phyloP scores from a whole-genome alignment of 1,140 invertebrate species.

The Drosophila navojoa region DNA sequence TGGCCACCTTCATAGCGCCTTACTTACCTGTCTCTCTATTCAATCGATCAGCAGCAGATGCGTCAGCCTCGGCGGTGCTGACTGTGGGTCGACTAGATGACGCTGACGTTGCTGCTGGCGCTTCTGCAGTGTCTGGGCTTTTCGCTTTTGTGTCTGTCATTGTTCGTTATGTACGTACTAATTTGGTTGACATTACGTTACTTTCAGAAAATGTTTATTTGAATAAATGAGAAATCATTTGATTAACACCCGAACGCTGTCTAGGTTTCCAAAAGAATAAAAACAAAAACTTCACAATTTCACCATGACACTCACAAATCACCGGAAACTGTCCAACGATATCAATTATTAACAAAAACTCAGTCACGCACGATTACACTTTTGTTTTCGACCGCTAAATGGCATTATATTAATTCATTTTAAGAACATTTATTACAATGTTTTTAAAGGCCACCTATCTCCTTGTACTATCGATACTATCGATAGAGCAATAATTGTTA shows the following conservation, averaged over 20 bases:
- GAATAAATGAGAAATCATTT: slow-evolving; percentile 35
- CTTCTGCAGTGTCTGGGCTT: slow-evolving; percentile 7
- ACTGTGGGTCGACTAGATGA: slow-evolving; percentile 1
- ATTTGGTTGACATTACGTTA: slow-evolving; percentile 21
- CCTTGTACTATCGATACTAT: slow-evolving; percentile 9
- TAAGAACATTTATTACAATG: not conserved
- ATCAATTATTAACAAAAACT: not conserved
- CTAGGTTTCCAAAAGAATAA: slow-evolving; percentile 12
- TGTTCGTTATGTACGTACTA: slow-evolving; percentile 27
- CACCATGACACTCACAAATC: not conserved
- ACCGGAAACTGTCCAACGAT: too few relatives aligned
- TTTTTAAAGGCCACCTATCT: slow-evolving; percentile 30
- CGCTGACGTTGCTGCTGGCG: slow-evolving; percentile 7
- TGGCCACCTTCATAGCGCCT: not conserved
- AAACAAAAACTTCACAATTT: slow-evolving; percentile 7
- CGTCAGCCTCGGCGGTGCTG: not conserved
- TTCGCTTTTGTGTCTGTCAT: slow-evolving; percentile 29
- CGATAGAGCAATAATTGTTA: not conserved
- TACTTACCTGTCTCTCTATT: slow-evolving; percentile 28
- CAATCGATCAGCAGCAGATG: slow-evolving; percentile 4
- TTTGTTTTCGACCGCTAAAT: not conserved
- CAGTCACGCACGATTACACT: not conserved
- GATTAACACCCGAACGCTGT: slow-evolving; percentile 25
- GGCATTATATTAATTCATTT: too few relatives aligned
- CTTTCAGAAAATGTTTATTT: slow-evolving; percentile 18